Percentiles rank a stretch among this genome's conserved stretches.
Conservation (phyloP, 2,113 vertebrate species). For the Antigone vipio region DNA sequence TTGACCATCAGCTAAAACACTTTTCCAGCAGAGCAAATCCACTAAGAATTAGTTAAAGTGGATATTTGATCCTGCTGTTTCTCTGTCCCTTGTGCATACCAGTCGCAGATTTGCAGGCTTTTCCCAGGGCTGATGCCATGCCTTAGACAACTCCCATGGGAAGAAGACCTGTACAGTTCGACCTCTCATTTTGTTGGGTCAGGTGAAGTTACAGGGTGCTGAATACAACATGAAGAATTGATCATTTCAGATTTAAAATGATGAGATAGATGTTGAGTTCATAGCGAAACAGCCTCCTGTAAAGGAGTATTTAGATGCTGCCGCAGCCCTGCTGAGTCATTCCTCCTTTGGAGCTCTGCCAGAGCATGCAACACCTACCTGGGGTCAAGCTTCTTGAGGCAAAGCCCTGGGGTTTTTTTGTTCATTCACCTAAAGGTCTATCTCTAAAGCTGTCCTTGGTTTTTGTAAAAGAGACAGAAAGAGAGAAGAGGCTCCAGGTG, state of each 20-base stretch:
- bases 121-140: neutral
- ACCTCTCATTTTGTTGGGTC: neutral
- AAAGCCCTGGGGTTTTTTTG: neutral
- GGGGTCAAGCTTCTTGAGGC: neutral
- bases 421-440: neutral
- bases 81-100: fast-evolving
- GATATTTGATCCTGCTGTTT: neutral
- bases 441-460: neutral
- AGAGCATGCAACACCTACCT: neutral
- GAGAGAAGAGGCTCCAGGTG: neutral
- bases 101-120: fast-evolving
- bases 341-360: neutral
- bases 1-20: neutral
- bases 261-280: neutral
- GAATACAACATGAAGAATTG: neutral
- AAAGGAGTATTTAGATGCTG: neutral
- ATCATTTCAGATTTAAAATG: neutral
- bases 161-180: neutral
- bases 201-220: neutral
- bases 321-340: neutral
- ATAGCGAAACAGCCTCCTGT: neutral
- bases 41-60: neutral
- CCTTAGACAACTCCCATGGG: neutral
- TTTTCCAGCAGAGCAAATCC: neutral
- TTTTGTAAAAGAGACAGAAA: neutral